Evolutionary conservation across 2,113 vertebrate genomes (phyloP).

Genomic region (Callorhinus ursinus): DNA sequence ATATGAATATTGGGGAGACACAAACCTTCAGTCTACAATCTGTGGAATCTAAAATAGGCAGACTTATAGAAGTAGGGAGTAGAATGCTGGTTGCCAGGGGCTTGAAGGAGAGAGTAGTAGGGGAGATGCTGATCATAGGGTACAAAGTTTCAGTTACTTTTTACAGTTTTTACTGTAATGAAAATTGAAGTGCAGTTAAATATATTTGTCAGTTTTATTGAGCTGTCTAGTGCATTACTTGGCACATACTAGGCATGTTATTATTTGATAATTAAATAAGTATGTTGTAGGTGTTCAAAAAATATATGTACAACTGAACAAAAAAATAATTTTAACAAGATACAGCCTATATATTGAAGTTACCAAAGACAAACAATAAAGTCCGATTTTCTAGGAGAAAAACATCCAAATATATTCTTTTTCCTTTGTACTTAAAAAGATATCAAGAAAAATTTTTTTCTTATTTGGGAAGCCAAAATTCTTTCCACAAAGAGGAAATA

Average conservation of each 20-base stretch:
- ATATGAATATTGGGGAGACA: not conserved
- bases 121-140: not conserved
- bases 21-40: not conserved
- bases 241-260: not conserved
- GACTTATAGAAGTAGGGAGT: not conserved
- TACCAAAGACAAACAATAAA: not conserved
- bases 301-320: not conserved
- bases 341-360: not conserved
- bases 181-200: not conserved
- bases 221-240: not conserved
- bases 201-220: not conserved
- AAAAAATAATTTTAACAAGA: not conserved
- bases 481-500: not conserved
- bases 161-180: not conserved
- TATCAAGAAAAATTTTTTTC: not conserved
- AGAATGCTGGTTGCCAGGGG: not conserved
- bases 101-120: not conserved
- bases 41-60: not conserved
- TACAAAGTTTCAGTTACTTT: not conserved
- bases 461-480: not conserved
- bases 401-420: not conserved
- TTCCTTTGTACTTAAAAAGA: constrained; percentile 8
- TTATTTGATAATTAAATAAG: not conserved
- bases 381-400: not conserved
- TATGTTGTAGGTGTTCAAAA: not conserved